phyloP scores from a whole-genome alignment of 2,888 invertebrate genomes.

The Germaria angustata region DNA sequence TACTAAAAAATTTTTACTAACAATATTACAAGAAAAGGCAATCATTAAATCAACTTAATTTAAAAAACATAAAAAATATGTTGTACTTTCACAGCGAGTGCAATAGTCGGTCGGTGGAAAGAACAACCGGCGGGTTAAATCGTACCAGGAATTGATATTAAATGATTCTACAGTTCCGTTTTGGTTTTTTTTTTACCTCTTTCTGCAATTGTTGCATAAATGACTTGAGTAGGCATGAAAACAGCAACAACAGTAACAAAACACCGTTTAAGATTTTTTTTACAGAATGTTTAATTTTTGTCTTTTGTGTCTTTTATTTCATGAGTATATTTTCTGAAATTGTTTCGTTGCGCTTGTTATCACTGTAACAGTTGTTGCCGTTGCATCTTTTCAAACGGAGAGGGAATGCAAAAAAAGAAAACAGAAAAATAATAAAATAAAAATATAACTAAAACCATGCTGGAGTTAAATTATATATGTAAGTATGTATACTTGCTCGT shows the following conservation, averaged over 20 bases:
- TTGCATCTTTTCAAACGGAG: neutral
- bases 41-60: conserved; percentile 28
- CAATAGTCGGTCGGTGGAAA: no score
- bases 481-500: neutral
- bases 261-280: conserved; percentile 35
- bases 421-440: no score
- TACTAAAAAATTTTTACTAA: no score
- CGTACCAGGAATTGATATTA: conserved; percentile 23
- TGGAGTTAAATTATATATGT: neutral
- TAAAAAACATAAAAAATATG: conserved; percentile 36
- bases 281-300: conserved; percentile 42
- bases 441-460: neutral
- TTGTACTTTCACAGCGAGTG: neutral
- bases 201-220: neutral
- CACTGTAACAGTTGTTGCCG: conserved; percentile 3
- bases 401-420: neutral
- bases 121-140: conserved; percentile 14
- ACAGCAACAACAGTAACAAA: conserved; percentile 1
- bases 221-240: conserved; percentile 19
- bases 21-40: neutral
- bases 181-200: neutral
- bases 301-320: conserved; percentile 1
- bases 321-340: conserved; percentile 28
- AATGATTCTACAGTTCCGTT: conserved; percentile 5
- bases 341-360: conserved; percentile 49